Conservation (phyloP, 2,888 invertebrate genomes). For the Taphrorychus bicolor region DNA sequence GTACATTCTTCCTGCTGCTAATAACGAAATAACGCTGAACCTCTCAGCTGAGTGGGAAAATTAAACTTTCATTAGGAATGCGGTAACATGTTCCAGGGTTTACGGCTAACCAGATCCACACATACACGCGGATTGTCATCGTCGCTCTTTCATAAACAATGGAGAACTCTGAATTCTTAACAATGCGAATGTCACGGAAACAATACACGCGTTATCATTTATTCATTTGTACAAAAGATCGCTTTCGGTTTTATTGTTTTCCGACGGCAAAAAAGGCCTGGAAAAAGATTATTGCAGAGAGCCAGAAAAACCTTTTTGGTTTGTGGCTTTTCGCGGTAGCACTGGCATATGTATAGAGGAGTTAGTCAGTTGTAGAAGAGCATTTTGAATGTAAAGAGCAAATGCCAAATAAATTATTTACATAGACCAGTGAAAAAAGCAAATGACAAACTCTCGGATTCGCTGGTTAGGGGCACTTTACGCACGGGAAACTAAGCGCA, state of each 20-base stretch:
- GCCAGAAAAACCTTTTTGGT: not conserved
- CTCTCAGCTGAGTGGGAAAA: slow-evolving; percentile 17
- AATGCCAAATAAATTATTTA: too few relatives aligned
- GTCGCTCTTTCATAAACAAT: slow-evolving; percentile 26
- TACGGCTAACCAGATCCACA: slow-evolving; percentile 27
- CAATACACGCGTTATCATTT: slow-evolving; percentile 39
- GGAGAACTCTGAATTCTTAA: slow-evolving; percentile 32
- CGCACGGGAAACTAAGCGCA: too few relatives aligned
- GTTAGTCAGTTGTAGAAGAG: too few relatives aligned
- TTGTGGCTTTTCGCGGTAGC: too few relatives aligned
- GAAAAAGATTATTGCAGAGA: slow-evolving; percentile 23
- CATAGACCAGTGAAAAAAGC: too few relatives aligned
- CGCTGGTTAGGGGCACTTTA: too few relatives aligned
- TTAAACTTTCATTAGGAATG: not conserved
- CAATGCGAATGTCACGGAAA: slow-evolving; percentile 37
- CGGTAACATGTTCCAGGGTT: slow-evolving; percentile 12
- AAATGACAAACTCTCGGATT: too few relatives aligned
- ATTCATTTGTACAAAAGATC: slow-evolving; percentile 39
- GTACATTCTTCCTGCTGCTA: not conserved
- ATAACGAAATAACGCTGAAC: not conserved
- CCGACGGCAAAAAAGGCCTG: slow-evolving; percentile 18
- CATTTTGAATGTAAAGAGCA: too few relatives aligned
- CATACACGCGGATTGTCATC: slow-evolving; percentile 2
- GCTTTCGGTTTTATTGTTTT: slow-evolving; percentile 33
- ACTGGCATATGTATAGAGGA: too few relatives aligned